Percentiles rank a stretch among this genome's conserved stretches.
Evolutionary conservation across 1,140 invertebrate genomes (phyloP).

Genomic region (Melitaea cinxia): DNA sequence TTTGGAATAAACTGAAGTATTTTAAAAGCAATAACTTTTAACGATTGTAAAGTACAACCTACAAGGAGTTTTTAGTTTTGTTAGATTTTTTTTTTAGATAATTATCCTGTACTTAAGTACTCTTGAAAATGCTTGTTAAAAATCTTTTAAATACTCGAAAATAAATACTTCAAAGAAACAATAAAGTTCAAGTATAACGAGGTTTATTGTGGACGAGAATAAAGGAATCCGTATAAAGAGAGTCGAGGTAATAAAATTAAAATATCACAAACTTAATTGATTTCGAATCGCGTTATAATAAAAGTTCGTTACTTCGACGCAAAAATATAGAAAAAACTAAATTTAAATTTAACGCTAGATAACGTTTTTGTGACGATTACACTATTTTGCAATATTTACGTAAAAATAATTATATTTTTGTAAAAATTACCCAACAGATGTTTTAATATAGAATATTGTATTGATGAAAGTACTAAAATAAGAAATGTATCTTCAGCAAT

Average conservation of each 20-base stretch:
- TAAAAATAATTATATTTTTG: too few species aligned
- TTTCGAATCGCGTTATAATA: slow-evolving; percentile 4
- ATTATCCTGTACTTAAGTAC: background rate
- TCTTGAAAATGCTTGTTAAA: background rate
- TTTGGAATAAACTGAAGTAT: background rate
- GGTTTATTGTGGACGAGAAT: slow-evolving; percentile 23
- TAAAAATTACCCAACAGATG: too few species aligned
- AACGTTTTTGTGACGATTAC: background rate
- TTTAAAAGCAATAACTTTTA: too few species aligned
- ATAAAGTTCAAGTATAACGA: slow-evolving; percentile 19
- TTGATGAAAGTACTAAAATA: too few species aligned
- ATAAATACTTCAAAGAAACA: slow-evolving; percentile 14
- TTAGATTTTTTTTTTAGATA: background rate
- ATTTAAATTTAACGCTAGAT: background rate
- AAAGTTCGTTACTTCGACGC: slow-evolving; percentile 4
- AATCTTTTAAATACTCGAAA: slow-evolving; percentile 13
- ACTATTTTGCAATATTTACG: background rate
- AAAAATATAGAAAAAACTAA: slow-evolving; percentile 2
- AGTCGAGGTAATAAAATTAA: slow-evolving; percentile 15
- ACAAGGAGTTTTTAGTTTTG: background rate
- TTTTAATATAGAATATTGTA: too few species aligned
- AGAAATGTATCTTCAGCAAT: too few species aligned
- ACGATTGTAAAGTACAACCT: background rate
- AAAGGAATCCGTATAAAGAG: slow-evolving; percentile 17
- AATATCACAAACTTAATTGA: slow-evolving; percentile 19